Conservation (phyloP, 2,797 vertebrate species). For the Notamacropus eugenii region DNA sequence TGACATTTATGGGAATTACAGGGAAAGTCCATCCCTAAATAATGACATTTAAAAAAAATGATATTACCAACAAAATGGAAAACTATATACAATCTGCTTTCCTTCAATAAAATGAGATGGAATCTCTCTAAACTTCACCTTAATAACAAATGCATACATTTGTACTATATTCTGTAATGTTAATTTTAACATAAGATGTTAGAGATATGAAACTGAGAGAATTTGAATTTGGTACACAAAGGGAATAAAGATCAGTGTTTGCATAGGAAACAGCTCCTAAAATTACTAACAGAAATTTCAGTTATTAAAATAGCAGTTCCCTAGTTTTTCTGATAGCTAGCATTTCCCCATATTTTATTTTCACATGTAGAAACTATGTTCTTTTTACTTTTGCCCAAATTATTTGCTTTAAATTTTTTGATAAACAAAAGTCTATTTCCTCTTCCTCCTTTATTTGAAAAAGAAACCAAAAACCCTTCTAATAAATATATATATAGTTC, state of each 20-base stretch:
- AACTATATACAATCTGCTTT: slow-evolving; percentile 43
- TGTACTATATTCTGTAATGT: neutral
- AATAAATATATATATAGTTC: neutral
- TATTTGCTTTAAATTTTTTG: slow-evolving; percentile 9
- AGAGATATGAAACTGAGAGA: slow-evolving; percentile 31
- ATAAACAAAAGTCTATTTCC: neutral
- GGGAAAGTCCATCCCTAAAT: slow-evolving; percentile 57
- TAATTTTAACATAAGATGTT: slow-evolving; percentile 54
- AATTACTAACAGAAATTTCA: neutral
- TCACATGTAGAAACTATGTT: slow-evolving; percentile 39
- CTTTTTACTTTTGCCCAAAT: slow-evolving; percentile 32
- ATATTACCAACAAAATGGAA: slow-evolving; percentile 63
- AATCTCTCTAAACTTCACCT: slow-evolving; percentile 49
- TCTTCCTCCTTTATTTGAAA: neutral
- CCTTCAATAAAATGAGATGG: slow-evolving; percentile 65
- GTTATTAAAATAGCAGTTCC: neutral
- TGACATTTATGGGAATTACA: slow-evolving; percentile 57
- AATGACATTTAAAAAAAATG: slow-evolving; percentile 62
- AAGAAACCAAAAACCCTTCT: neutral
- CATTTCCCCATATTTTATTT: neutral
- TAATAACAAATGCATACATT: slow-evolving; percentile 52
- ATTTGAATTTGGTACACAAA: slow-evolving; percentile 34
- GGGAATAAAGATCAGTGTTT: slow-evolving; percentile 40
- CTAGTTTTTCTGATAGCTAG: slow-evolving; percentile 5
- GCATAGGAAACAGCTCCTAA: neutral